Evolutionary conservation across 1,140 invertebrate species (phyloP).

Genomic region (Tetragnatha versicolor): DNA sequence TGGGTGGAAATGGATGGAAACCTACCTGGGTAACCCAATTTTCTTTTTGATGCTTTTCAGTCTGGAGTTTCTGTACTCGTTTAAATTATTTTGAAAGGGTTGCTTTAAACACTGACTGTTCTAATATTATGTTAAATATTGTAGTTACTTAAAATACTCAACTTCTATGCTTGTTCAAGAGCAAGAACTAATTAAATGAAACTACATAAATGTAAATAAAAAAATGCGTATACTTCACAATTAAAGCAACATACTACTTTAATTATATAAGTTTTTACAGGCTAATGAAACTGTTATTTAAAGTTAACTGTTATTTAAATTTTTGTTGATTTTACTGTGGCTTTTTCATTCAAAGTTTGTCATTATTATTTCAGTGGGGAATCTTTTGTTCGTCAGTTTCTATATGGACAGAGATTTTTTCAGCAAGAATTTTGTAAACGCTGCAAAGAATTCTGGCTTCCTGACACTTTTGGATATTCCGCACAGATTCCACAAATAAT

Average conservation of each 20-base stretch:
- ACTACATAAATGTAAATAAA: no score
- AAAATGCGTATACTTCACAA: no score
- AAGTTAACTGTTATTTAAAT: no score
- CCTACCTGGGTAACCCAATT: constrained; percentile 53
- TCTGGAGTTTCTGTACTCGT: neutral
- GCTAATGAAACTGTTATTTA: no score
- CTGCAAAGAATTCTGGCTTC: constrained; percentile 69
- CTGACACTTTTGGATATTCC: constrained; percentile 71
- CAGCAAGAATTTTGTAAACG: constrained; percentile 66
- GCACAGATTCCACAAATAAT: constrained; percentile 70
- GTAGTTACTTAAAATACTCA: neutral
- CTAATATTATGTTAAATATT: no score
- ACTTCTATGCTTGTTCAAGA: no score
- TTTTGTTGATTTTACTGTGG: no score
- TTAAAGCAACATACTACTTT: no score
- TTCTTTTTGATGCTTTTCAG: neutral
- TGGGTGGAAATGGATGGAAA: constrained; percentile 70
- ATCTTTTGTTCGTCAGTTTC: constrained; percentile 69
- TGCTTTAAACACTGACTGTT: neutral
- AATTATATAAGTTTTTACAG: no score
- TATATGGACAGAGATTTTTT: constrained; percentile 69
- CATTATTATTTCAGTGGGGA: constrained; percentile 65
- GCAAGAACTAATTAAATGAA: no score
- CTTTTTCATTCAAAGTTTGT: no score
- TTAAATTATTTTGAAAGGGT: neutral